Percentiles rank a stretch among this genome's conserved stretches.
These are phyloP conservation scores for Molorchus minor DNA, from an alignment of 2,888 invertebrate genomes.

Conservation along the genomic window DNA sequence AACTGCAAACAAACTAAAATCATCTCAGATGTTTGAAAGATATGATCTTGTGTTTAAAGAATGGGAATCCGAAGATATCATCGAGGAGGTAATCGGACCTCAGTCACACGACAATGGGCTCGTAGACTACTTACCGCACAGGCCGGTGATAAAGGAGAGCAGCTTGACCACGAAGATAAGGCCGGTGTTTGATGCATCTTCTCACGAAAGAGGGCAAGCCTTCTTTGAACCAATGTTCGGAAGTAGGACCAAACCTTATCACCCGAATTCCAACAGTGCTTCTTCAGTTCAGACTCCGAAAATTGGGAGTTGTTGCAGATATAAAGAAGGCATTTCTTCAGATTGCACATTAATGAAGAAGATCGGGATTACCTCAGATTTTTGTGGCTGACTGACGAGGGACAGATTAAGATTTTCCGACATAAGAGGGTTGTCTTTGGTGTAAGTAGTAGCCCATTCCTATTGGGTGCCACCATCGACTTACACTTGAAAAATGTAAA, in stretches of 20 bases:
- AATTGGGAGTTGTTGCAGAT: conserved; percentile 44
- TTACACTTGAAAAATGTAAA: conserved; percentile 21
- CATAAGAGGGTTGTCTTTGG: conserved; percentile 32
- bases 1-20: not conserved
- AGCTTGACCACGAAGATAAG: conserved; percentile 41
- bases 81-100: conserved; percentile 27
- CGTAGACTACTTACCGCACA: too few relatives aligned
- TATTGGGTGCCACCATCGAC: conserved; percentile 35
- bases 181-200: conserved; percentile 50
- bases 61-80: conserved; percentile 30
- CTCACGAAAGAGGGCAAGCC: conserved; percentile 37
- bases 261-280: conserved; percentile 30
- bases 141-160: too few relatives aligned
- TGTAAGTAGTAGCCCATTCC: conserved; percentile 31
- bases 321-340: conserved; percentile 52
- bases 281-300: conserved; percentile 33
- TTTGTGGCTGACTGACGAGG: conserved; percentile 39
- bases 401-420: conserved; percentile 24
- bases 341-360: conserved; percentile 39
- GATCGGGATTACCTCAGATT: conserved; percentile 49
- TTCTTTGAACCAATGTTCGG: conserved; percentile 44
- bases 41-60: too few relatives aligned
- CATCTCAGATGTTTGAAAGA: not conserved
- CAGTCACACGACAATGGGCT: conserved; percentile 12
- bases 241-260: conserved; percentile 36